phyloP scores from a whole-genome alignment of 2,797 vertebrate species.

The Rousettus madagascariensis region DNA sequence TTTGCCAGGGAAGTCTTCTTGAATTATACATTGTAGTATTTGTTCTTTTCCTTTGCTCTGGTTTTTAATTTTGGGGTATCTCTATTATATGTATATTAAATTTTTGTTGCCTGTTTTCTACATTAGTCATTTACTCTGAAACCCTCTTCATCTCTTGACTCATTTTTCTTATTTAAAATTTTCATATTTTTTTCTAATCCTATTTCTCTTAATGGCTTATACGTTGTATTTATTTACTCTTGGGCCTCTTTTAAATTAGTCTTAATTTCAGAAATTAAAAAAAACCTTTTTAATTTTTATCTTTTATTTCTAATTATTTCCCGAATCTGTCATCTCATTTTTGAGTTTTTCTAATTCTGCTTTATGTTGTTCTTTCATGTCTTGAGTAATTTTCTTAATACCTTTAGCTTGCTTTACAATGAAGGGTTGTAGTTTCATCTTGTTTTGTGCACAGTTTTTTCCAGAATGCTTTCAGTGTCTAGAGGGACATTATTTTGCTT shows the following conservation, averaged over 20 bases:
- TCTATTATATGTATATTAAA: neutral
- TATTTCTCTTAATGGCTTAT: neutral
- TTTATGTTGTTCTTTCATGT: neutral
- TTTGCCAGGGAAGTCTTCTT: neutral
- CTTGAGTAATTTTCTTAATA: slow-evolving; percentile 12
- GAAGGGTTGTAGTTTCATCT: neutral
- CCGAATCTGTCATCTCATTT: neutral
- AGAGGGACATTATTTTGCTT: neutral
- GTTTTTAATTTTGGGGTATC: neutral
- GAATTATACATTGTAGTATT: neutral
- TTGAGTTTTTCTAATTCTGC: neutral
- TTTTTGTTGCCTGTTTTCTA: neutral
- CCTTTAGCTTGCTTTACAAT: neutral
- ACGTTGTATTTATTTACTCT: neutral
- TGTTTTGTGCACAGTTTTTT: neutral
- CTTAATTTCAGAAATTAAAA: slow-evolving; percentile 17
- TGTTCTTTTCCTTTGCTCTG: slow-evolving; percentile 19
- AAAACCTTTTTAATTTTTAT: neutral
- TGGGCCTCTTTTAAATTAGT: neutral
- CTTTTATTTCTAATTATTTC: neutral
- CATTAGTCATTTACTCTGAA: neutral
- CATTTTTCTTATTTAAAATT: neutral
- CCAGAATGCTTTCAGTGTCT: neutral
- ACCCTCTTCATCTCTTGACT: neutral
- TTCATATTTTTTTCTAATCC: neutral